Evolutionary conservation across 2,113 vertebrate genomes (phyloP).

Genomic region (Myrmophylax atrothorax): DNA sequence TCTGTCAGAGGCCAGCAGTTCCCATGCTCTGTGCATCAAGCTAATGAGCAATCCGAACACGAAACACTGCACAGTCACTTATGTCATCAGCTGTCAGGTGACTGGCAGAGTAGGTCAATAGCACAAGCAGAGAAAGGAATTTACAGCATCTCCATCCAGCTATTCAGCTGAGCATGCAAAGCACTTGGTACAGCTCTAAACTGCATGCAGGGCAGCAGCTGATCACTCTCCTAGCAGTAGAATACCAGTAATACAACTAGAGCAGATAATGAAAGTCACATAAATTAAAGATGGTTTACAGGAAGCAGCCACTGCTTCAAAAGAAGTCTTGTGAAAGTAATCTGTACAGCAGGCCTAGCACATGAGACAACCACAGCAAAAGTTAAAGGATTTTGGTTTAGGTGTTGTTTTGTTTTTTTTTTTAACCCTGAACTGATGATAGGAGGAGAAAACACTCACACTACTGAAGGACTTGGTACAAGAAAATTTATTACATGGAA

Average conservation of each 20-base stretch:
- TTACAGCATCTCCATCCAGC: neutral
- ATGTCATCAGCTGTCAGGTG: slow-evolving; percentile 6
- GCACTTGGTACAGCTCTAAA: neutral
- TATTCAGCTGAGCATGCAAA: neutral
- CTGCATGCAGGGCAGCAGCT: neutral
- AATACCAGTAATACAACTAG: neutral
- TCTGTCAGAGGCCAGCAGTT: neutral
- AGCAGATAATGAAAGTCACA: neutral
- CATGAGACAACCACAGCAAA: neutral
- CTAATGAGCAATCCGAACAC: neutral
- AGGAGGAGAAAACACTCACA: neutral
- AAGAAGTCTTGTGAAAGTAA: neutral
- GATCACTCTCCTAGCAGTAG: neutral
- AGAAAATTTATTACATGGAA: neutral
- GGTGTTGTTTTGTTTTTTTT: neutral
- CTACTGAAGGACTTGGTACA: neutral
- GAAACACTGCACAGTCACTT: neutral
- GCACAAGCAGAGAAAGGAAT: slow-evolving; percentile 22
- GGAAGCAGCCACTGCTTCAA: neutral
- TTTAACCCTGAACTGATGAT: neutral
- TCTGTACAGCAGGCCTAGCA: neutral
- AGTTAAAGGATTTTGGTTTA: neutral
- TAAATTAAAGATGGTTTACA: neutral
- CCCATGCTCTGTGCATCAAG: neutral
- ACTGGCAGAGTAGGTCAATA: slow-evolving; percentile 15